A percentile compares a stretch with the other conserved stretches of the same genome.
Conservation (phyloP, 2,888 invertebrate genomes). For the Leistus spinibarbis region DNA sequence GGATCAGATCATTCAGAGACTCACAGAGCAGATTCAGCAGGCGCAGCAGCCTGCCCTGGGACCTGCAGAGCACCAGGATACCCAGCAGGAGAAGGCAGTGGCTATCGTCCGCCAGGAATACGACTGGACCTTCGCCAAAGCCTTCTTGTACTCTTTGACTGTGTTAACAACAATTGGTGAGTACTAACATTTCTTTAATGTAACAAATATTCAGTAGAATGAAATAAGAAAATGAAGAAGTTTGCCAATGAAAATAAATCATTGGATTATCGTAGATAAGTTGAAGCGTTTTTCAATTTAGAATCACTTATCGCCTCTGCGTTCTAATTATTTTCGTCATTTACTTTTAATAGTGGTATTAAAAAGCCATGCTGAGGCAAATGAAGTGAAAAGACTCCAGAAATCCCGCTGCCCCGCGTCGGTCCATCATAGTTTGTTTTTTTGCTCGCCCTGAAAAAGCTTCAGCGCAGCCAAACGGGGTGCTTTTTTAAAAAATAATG, state of each 20-base stretch:
- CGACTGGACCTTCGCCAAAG: constrained; percentile 88
- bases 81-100: constrained; percentile 53
- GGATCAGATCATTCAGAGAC: constrained; percentile 78
- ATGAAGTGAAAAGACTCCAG: not conserved
- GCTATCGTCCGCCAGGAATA: constrained; percentile 60
- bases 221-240: not conserved
- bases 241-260: not conserved
- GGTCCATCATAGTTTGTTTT: not conserved
- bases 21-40: constrained; percentile 73
- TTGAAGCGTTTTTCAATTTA: constrained; percentile 5
- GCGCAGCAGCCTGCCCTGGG: constrained; percentile 51
- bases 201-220: not conserved
- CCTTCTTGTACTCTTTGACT: constrained; percentile 93
- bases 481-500: not conserved
- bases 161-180: constrained; percentile 91
- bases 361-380: not conserved
- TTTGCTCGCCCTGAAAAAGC: not conserved
- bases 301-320: not conserved
- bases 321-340: not conserved
- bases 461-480: not conserved
- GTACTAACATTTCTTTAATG: constrained; percentile 49
- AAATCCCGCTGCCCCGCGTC: too few relatives aligned
- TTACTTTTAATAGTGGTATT: not conserved
- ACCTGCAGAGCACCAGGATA: constrained; percentile 41
- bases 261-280: not conserved